Evolutionary conservation across 2,888 invertebrate genomes (phyloP).

Genomic region (Chironomus tentans): DNA sequence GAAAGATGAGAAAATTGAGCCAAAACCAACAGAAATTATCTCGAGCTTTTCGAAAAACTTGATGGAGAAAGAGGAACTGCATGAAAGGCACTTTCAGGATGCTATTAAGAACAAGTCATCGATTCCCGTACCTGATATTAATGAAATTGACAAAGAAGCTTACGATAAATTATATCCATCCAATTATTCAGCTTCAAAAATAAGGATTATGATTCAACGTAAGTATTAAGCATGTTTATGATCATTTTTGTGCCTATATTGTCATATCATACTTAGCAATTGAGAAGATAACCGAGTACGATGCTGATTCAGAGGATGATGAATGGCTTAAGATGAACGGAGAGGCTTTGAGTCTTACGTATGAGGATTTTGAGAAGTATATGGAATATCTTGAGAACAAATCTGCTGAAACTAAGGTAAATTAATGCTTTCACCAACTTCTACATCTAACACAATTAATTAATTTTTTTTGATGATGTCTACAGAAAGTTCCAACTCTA

Average conservation of each 20-base stretch:
- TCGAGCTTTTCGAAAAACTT: neutral
- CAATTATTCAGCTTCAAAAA: neutral
- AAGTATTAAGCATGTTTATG: neutral
- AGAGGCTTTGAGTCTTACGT: neutral
- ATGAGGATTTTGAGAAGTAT: neutral
- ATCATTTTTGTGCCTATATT: neutral
- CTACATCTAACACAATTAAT: too few relatives aligned
- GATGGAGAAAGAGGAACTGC: neutral
- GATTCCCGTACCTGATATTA: neutral
- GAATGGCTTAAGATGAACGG: neutral
- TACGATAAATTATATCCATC: conserved; percentile 1
- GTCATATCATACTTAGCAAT: neutral
- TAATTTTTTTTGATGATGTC: too few relatives aligned
- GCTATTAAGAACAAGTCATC: neutral
- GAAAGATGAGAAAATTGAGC: neutral
- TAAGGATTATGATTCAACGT: neutral
- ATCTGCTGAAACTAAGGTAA: neutral
- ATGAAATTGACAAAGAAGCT: neutral
- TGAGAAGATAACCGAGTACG: neutral
- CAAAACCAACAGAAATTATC: neutral
- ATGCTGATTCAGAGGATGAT: neutral
- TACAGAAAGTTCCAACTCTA: too few relatives aligned
- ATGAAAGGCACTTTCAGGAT: neutral
- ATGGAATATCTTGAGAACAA: neutral
- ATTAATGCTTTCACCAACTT: neutral